Conservation (phyloP, 2,888 invertebrate genomes). For the Rhingia rostrata region DNA sequence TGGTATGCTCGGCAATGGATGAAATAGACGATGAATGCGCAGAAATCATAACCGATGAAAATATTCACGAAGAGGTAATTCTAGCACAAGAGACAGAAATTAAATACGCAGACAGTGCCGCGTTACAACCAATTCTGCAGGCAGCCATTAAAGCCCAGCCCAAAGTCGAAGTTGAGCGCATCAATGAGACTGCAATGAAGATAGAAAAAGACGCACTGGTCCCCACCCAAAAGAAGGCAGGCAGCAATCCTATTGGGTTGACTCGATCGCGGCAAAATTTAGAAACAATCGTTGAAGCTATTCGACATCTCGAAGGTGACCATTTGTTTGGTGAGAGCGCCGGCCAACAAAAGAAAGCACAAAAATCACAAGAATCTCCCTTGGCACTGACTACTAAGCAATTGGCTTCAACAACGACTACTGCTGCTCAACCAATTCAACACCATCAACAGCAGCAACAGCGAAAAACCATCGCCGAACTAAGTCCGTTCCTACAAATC, state of each 20-base stretch:
- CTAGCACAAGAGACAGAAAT: slow-evolving; percentile 80
- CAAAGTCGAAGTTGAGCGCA: slow-evolving; percentile 89
- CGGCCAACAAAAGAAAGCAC: slow-evolving; percentile 79
- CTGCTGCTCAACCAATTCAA: slow-evolving; percentile 49
- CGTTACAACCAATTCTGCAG: slow-evolving; percentile 88
- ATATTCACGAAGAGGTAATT: slow-evolving; percentile 83
- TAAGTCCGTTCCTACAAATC: slow-evolving; percentile 86
- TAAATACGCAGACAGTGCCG: slow-evolving; percentile 80
- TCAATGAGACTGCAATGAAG: slow-evolving; percentile 84
- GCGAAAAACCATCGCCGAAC: slow-evolving; percentile 84
- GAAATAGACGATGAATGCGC: slow-evolving; percentile 80
- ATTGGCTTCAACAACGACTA: slow-evolving; percentile 41
- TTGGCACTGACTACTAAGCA: slow-evolving; percentile 79
- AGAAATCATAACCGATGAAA: slow-evolving; percentile 82
- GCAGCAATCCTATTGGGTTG: slow-evolving; percentile 78
- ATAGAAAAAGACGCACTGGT: slow-evolving; percentile 79
- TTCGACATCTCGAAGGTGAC: slow-evolving; percentile 98
- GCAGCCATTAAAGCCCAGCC: slow-evolving; percentile 95
- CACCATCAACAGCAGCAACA: slow-evolving; percentile 79
- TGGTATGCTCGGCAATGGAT: slow-evolving; percentile 85
- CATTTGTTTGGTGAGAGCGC: slow-evolving; percentile 92
- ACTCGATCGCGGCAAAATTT: slow-evolving; percentile 95
- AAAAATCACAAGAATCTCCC: slow-evolving; percentile 81
- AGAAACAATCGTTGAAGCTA: slow-evolving; percentile 99
- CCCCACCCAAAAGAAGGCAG: slow-evolving; percentile 35